A percentile compares a stretch with the other conserved stretches of the same genome.
Conservation (phyloP, 2,113 vertebrate genomes). For the Dicerorhinus sumatrensis region DNA sequence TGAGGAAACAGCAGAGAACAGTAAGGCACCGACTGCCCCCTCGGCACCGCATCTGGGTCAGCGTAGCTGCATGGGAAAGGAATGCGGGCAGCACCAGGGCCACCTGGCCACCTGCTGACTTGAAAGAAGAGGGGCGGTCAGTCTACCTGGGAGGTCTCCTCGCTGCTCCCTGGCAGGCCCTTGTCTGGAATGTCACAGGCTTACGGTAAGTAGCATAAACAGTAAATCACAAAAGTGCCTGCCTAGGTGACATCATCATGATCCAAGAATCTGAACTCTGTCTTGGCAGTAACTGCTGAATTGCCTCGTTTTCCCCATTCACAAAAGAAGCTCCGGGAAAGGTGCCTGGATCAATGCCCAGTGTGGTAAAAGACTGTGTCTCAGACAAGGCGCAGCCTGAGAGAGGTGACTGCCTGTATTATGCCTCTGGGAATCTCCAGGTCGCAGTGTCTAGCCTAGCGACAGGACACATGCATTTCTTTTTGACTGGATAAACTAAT, state of each 20-base stretch:
- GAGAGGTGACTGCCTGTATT: not conserved
- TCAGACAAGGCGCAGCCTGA: not conserved
- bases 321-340: not conserved
- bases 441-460: no score
- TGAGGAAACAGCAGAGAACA: not conserved
- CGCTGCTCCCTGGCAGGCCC: not conserved
- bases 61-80: not conserved
- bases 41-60: not conserved
- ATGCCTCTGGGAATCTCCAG: not conserved
- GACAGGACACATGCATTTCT: not conserved
- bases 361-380: not conserved
- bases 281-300: slow-evolving; percentile 20
- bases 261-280: slow-evolving; percentile 39
- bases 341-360: not conserved
- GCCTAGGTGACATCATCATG: not conserved
- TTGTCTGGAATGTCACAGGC: not conserved
- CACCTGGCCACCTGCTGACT: not conserved
- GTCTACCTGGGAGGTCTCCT: not conserved
- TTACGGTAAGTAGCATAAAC: not conserved
- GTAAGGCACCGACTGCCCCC: not conserved
- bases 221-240: not conserved
- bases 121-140: not conserved
- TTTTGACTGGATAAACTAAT: not conserved
- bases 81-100: not conserved
- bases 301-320: not conserved